These are phyloP conservation scores for Myiotriccus ornatus DNA, from an alignment of 2,797 vertebrate species.

Conservation along the genomic window DNA sequence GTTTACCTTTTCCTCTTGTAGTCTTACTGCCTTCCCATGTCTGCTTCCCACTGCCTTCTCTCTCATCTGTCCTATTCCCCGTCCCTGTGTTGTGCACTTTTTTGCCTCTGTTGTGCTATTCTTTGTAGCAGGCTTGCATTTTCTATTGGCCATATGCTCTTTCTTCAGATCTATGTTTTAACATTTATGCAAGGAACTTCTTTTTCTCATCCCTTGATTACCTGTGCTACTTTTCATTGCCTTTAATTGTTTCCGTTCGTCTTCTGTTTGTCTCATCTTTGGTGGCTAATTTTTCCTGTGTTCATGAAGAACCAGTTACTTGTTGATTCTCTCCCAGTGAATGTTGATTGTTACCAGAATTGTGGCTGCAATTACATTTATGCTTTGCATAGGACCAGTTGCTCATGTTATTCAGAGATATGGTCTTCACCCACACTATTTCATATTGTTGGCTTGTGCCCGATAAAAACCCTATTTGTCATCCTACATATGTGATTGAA, in stretches of 20 bases:
- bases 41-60: not conserved
- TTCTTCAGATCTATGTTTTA: not conserved
- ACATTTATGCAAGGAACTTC: not conserved
- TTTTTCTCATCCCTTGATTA: not conserved
- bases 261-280: not conserved
- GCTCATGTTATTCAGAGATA: not conserved
- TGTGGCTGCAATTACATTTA: not conserved
- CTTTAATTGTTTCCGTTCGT: not conserved
- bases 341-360: not conserved
- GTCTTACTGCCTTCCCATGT: not conserved
- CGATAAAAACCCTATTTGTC: not conserved
- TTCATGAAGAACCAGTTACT: not conserved
- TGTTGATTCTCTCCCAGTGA: not conserved
- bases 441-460: not conserved
- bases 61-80: not conserved
- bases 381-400: not conserved
- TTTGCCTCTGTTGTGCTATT: not conserved
- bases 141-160: not conserved
- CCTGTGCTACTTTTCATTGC: not conserved
- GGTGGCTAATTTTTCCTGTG: not conserved
- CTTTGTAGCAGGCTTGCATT: not conserved
- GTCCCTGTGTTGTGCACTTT: not conserved
- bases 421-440: not conserved
- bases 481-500: not conserved
- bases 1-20: not conserved